Base-by-base conservation (phyloP, 2,797 vertebrate species). In the Potorous gilbertii region DNA sequence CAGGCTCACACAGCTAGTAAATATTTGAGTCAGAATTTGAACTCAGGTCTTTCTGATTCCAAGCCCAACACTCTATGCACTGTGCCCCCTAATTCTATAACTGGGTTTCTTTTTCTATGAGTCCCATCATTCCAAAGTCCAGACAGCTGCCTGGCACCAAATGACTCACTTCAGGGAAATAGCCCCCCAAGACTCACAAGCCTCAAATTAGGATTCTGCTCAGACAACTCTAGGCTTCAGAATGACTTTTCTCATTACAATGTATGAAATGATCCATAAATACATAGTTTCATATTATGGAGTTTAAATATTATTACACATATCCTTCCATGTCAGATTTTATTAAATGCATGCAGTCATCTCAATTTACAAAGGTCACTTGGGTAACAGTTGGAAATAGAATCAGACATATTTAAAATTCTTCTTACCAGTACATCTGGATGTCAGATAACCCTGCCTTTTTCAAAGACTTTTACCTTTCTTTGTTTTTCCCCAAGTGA, bases 251-350 rank as follows among this genome's bases (percentile, higher is more conserved):
- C 96, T 97, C 94, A 94, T 97, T 93, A 92, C 93, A 94, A 95
- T 96, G 96, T 92, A 96, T 81, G 74, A 97, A 95, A 96, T 94
- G 95, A 97, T 97, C 97, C 94, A 46, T 97, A 98, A 97, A 98
- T 98, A 97, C 93, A 92, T 97, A 97, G 97, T 98, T 98, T 97
- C 97, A 94, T 97, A 96, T 97, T 96, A 96, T 40, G 1, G 93
- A 97, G 87, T 95, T 98, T 97, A 97, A 97, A 97, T 97, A 97
- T 98, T 97, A 95, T 98, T 98, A 96, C 93, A 95, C 92, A 74
- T 96, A 52, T 95, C 96, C 92, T 96, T 97, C 59, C 96, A 96
- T 97, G 97, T 97, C 97, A 97, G 95, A 81, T 95, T 97, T 97
- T 96, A 94, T 98, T 96, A 96, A 93, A 81, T 95, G 92, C 9